These are phyloP conservation scores for Eleginops maclovinus DNA, from an alignment of 2,113 vertebrate species.

Conservation along the genomic window DNA sequence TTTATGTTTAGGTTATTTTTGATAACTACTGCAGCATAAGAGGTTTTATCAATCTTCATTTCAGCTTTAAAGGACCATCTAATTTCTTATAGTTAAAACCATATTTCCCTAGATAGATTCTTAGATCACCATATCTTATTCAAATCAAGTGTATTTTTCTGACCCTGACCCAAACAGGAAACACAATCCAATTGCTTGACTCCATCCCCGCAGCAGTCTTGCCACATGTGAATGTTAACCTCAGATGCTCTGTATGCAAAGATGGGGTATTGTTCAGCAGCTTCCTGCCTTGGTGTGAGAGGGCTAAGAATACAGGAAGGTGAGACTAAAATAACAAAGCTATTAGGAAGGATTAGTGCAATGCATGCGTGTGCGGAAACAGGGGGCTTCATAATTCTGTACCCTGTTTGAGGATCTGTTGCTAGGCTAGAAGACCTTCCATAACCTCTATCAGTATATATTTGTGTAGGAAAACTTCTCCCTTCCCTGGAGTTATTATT, in stretches of 20 bases:
- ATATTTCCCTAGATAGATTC: no score
- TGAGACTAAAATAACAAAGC: constrained; percentile 43
- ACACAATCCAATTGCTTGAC: background rate
- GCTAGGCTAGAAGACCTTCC: background rate
- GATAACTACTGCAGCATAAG: background rate
- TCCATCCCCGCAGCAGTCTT: background rate
- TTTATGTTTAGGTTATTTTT: background rate
- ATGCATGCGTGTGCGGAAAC: background rate
- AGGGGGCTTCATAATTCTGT: background rate
- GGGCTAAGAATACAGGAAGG: constrained; percentile 30
- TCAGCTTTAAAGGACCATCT: background rate
- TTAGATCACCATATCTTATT: background rate
- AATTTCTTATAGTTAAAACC: no score
- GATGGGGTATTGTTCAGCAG: constrained; percentile 14
- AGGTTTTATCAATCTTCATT: background rate
- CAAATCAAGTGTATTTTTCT: background rate
- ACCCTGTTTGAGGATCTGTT: background rate
- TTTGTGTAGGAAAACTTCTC: constrained; percentile 8
- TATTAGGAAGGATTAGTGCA: constrained; percentile 22
- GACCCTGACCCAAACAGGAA: constrained; percentile 21
- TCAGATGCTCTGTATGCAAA: constrained; percentile 22
- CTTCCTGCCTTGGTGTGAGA: constrained; percentile 30
- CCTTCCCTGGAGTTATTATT: constrained; percentile 29
- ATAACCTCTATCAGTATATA: background rate
- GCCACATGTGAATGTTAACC: constrained; percentile 43